Conservation (phyloP, 2,888 invertebrate species). For the Xestia sexstrigata region DNA sequence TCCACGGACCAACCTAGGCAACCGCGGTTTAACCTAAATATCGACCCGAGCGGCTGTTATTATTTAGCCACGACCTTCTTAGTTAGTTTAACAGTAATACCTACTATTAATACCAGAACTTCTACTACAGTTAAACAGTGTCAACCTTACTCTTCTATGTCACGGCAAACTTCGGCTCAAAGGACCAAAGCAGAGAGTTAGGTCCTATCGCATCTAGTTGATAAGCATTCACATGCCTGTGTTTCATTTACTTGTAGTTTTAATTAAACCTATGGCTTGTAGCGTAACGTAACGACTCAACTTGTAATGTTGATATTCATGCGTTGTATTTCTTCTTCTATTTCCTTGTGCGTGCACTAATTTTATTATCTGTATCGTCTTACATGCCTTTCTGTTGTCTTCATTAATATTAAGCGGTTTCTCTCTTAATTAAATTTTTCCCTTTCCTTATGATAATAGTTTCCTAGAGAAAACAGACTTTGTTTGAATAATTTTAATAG, state of each 20-base stretch:
- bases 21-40: background rate
- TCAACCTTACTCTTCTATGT: background rate
- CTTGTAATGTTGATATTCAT: constrained; percentile 6
- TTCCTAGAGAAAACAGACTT: constrained; percentile 44
- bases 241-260: background rate
- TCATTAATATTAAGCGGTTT: constrained; percentile 32
- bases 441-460: constrained; percentile 24
- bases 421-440: constrained; percentile 22
- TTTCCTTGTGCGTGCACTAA: constrained; percentile 41
- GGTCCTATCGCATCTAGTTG: background rate
- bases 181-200: background rate
- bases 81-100: background rate
- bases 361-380: background rate
- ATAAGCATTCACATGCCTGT: background rate
- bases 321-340: background rate
- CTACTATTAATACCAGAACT: background rate
- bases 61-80: background rate
- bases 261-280: background rate
- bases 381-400: constrained; percentile 1
- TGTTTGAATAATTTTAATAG: constrained; percentile 27
- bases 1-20: no score
- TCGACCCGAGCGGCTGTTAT: background rate
- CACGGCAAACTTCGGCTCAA: background rate
- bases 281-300: background rate
- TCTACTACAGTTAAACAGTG: background rate